These are phyloP conservation scores for Chelonus formosanus DNA, from an alignment of 2,888 invertebrate species.

Conservation along the genomic window DNA sequence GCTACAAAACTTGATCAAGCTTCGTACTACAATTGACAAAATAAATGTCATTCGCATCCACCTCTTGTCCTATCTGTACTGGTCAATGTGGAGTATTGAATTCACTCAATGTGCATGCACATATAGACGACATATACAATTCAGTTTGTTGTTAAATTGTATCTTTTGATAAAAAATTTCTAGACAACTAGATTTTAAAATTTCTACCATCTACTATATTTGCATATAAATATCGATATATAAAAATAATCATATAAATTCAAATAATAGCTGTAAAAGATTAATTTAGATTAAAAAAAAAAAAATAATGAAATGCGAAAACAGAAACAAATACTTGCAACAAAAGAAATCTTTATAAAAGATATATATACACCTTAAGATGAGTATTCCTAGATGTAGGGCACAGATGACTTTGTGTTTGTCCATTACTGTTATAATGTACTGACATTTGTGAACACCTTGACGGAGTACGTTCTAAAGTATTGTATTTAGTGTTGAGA, in stretches of 20 bases:
- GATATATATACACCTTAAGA: constrained; percentile 52
- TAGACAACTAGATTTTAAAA: not conserved
- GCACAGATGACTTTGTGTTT: constrained; percentile 60
- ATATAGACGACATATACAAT: no score
- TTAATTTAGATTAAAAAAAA: no score
- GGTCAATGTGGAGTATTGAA: constrained; percentile 25
- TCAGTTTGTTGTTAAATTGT: not conserved
- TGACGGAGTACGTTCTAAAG: constrained; percentile 59
- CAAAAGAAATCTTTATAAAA: constrained; percentile 5
- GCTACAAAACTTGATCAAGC: constrained; percentile 3
- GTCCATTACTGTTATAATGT: constrained; percentile 59
- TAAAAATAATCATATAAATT: no score
- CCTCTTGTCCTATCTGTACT: constrained; percentile 6
- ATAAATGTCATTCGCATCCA: constrained; percentile 23
- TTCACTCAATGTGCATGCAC: constrained; percentile 16
- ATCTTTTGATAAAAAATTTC: not conserved
- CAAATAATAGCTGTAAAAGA: no score
- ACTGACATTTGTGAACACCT: constrained; percentile 59
- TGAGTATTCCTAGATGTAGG: constrained; percentile 55
- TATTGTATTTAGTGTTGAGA: constrained; percentile 60
- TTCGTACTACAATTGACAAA: constrained; percentile 18
- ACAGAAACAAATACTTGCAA: not conserved
- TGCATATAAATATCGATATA: no score
- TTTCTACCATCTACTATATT: no score
- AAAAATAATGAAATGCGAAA: no score